Base-by-base conservation (phyloP, 2,888 invertebrate genomes). In the Lasius platythorax region DNA sequence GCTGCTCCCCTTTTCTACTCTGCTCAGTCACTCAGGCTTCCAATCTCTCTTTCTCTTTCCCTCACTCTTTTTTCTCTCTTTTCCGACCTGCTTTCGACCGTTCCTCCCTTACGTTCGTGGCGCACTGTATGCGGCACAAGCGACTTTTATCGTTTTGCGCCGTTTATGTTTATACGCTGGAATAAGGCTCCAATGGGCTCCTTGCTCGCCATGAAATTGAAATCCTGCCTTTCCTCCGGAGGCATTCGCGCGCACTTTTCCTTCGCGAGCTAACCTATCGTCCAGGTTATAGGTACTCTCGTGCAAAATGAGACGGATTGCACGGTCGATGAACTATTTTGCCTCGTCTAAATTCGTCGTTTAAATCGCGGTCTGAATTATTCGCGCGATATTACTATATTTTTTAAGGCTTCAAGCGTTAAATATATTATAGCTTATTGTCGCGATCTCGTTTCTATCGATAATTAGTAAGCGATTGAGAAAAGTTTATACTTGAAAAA, bases 151-250 rank as follows among this genome's bases (percentile, higher is more conserved):
- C 87, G 87, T 87, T 89, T 86, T 82, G 70, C 72, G 83, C 84
- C 87, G 83, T 89, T 92, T 89, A 86, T 88, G 87, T 92, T 90
- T 90, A 92, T 91, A 88, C 87, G 76, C 86, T 46, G 50, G 74
- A 88, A 88, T 88, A 90, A 88, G 87, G 83, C 74, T 88, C 87
- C 85, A 86, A 88, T 87, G 87, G 86, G 74, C 73, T 85, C 63
- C 88, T 85, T 68, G 86, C 86, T 83, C 86, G 87, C 84, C 85
- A 88, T 90, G 87, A 91, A 92, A 92, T 92, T 92, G 91, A 92
- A 92, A 91, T 91, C 87, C 83, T 23, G 82, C 78, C 82, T 81
- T 73, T 66, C 56, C 84, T 68, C 78, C 28, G 30, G 74, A 66
- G 70, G 56, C 66, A 64, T 63, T 87, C 37, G 56, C 58, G 58